phyloP scores from a whole-genome alignment of 2,888 invertebrate species.

The Lypha dubia region DNA sequence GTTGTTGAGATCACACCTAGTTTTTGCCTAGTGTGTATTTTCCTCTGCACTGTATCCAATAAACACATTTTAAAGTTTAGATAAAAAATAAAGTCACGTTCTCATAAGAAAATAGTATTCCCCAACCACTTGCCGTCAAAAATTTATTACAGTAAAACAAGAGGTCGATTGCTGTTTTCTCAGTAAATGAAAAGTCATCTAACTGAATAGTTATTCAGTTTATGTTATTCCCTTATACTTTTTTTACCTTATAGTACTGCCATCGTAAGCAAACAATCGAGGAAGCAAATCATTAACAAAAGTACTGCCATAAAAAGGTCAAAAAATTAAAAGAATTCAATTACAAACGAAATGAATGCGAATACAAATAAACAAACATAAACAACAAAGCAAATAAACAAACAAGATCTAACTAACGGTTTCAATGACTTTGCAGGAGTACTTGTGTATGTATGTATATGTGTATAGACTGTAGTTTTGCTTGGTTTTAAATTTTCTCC shows the following conservation, averaged over 20 bases:
- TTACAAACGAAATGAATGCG: constrained; percentile 47
- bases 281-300: constrained; percentile 37
- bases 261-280: constrained; percentile 42
- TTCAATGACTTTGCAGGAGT: background rate
- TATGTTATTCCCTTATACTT: background rate
- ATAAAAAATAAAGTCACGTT: too few species aligned
- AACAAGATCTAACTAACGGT: background rate
- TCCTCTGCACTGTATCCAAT: too few species aligned
- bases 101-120: too few species aligned
- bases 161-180: too few species aligned
- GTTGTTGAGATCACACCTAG: too few species aligned
- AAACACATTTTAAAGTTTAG: too few species aligned
- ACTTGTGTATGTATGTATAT: constrained; percentile 3
- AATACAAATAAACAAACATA: constrained; percentile 7
- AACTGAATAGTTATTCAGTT: background rate
- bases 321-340: constrained; percentile 61
- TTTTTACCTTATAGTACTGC: background rate
- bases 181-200: too few species aligned
- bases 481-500: constrained; percentile 11
- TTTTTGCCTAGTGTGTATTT: too few species aligned
- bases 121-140: too few species aligned
- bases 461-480: constrained; percentile 1
- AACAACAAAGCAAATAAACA: constrained; percentile 25
- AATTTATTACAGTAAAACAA: too few species aligned
- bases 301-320: constrained; percentile 32